Base-by-base conservation (phyloP, 2,888 invertebrate genomes). In the Pristionchus entomophagus region DNA sequence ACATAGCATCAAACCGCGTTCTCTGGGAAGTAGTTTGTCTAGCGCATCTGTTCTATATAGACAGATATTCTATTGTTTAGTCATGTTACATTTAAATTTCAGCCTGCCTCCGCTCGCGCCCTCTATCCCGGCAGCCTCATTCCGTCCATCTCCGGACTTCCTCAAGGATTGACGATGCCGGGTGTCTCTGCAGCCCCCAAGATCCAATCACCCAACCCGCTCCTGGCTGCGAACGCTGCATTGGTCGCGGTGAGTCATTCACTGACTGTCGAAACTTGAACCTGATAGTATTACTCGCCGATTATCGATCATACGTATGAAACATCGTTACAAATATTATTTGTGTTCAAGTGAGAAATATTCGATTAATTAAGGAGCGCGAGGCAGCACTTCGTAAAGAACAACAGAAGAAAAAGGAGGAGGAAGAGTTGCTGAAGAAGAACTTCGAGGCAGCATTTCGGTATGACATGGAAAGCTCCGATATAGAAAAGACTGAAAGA, bases 51-150 rank as follows among this genome's bases (percentile, higher is more conserved):
- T n/a, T n/a, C n/a, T n/a, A n/a, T n/a, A n/a, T n/a, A n/a, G n/a
- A n/a, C n/a, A n/a, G n/a, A n/a, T n/a, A n/a, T n/a, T n/a, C n/a
- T n/a, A n/a, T n/a, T n/a, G n/a, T n/a, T n/a, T n/a, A n/a, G n/a
- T n/a, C n/a, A n/a, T n/a, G n/a, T n/a, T n/a, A n/a, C n/a, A n/a
- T n/a, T n/a, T n/a, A n/a, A n/a, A n/a, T n/a, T n/a, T n/a, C 73
- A 73, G 73, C 73, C 41, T 26, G 38, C 73, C 2, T 29, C 73
- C 1, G 22, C 26, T 19, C 73, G 73, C 6, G 73, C 73, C 19
- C 73, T 73, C 41, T 73, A 73, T 26, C 73, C 73, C 41, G 73
- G 73, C 19, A 73, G 73, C 32, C 73, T 73, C 41, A 73, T 73
- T 73, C 73, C 73, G 10, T 73, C 73, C 22, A 73, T 73, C 5